Evolutionary conservation across 2,797 vertebrate genomes (phyloP).

Genomic region (Sebastes taczanowskii): DNA sequence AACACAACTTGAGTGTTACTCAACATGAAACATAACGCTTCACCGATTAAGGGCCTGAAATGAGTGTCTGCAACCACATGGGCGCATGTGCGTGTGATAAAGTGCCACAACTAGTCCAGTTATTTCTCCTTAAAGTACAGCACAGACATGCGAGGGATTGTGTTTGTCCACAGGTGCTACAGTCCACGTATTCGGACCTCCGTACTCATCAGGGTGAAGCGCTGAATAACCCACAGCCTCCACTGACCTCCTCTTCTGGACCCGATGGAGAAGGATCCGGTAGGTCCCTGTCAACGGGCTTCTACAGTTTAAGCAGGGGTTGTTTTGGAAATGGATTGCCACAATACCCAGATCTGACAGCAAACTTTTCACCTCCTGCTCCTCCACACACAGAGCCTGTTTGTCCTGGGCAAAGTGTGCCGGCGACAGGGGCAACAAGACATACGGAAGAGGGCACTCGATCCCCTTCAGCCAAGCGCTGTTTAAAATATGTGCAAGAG

Average conservation of each 20-base stretch:
- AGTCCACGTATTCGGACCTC: constrained; percentile 44
- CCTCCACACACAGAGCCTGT: constrained; percentile 68
- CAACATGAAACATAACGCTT: background rate
- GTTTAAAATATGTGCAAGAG: constrained; percentile 65
- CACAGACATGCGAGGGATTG: constrained; percentile 76
- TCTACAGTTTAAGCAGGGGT: constrained; percentile 66
- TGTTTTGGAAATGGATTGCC: constrained; percentile 77
- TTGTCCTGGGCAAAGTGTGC: constrained; percentile 63
- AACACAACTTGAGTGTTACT: background rate
- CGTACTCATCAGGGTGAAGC: constrained; percentile 69
- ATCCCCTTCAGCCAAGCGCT: constrained; percentile 78
- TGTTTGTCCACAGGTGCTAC: constrained; percentile 61
- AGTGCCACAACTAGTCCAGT: background rate
- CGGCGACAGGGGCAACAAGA: constrained; percentile 62
- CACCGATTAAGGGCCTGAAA: background rate
- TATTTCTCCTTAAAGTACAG: constrained; percentile 60
- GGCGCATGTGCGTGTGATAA: constrained; percentile 1
- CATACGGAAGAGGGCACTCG: constrained; percentile 70
- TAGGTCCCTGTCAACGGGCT: constrained; percentile 82
- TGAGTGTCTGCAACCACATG: background rate
- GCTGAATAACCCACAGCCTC: constrained; percentile 72
- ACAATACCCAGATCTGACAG: constrained; percentile 76
- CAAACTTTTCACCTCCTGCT: constrained; percentile 75
- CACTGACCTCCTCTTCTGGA: constrained; percentile 77
- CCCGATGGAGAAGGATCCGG: constrained; percentile 81